Conservation (phyloP, 1,140 invertebrate genomes). For the Drosophila nigromelanica region DNA sequence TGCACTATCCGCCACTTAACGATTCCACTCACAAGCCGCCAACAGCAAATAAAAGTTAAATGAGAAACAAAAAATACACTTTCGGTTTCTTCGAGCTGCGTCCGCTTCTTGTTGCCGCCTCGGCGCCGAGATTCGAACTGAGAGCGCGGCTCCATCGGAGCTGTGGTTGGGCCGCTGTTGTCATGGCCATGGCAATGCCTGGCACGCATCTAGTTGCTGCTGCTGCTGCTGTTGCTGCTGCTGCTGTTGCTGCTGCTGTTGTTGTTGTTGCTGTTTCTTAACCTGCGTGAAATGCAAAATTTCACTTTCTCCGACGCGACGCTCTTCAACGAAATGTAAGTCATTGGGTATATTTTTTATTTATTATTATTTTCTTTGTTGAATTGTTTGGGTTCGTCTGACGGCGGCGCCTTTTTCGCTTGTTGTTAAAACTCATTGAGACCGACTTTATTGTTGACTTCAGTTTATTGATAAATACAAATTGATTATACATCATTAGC, state of each 20-base stretch:
- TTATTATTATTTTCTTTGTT: neutral
- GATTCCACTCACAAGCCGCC: slow-evolving; percentile 56
- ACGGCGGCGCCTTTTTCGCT: slow-evolving; percentile 36
- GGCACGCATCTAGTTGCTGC: slow-evolving; percentile 23
- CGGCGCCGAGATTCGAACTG: slow-evolving; percentile 35
- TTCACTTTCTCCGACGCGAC: slow-evolving; percentile 69
- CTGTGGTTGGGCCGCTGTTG: slow-evolving; percentile 13
- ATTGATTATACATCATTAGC: slow-evolving; percentile 18
- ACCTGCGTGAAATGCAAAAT: slow-evolving; percentile 74
- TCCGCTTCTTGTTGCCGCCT: slow-evolving; percentile 27
- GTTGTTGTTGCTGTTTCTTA: slow-evolving; percentile 22
- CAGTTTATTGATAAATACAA: slow-evolving; percentile 17
- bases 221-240: slow-evolving; percentile 30
- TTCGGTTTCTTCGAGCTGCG: slow-evolving; percentile 55
- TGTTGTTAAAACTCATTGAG: slow-evolving; percentile 28
- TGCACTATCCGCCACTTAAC: slow-evolving; percentile 25
- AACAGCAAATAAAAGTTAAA: neutral
- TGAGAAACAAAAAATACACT: slow-evolving; percentile 37
- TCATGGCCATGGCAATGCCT: slow-evolving; percentile 35
- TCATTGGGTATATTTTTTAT: slow-evolving; percentile 65
- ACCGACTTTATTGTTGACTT: slow-evolving; percentile 18
- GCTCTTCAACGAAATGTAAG: slow-evolving; percentile 69
- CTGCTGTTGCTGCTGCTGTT: neutral
- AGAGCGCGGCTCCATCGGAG: slow-evolving; percentile 45
- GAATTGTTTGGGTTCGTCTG: neutral